phyloP scores from a whole-genome alignment of 2,888 invertebrate genomes.

The Cylloceria caligata region DNA sequence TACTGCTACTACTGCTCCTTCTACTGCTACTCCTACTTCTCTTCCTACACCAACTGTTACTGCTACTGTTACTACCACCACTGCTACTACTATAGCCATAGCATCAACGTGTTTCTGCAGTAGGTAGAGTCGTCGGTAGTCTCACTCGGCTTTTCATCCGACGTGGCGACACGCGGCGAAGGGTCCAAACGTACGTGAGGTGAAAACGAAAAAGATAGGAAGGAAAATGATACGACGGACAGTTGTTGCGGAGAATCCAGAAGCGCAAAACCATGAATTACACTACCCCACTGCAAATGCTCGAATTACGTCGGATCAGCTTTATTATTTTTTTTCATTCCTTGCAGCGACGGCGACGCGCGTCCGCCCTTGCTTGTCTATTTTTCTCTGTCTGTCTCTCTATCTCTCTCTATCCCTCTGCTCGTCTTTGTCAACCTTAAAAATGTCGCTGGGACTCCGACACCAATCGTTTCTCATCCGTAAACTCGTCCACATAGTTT shows the following conservation, averaged over 20 bases:
- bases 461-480: constrained; percentile 68
- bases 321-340: constrained; percentile 61
- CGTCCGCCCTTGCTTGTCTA: constrained; percentile 10
- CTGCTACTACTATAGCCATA: not conserved
- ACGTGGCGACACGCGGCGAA: constrained; percentile 55
- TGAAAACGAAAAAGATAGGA: constrained; percentile 56
- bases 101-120: constrained; percentile 36
- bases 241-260: constrained; percentile 52
- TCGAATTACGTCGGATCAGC: constrained; percentile 72
- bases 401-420: constrained; percentile 7
- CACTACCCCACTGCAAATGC: constrained; percentile 67
- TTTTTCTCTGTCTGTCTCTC: constrained; percentile 31
- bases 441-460: constrained; percentile 50
- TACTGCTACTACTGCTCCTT: too few species aligned
- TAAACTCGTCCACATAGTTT: constrained; percentile 46
- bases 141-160: constrained; percentile 50
- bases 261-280: constrained; percentile 69
- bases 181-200: constrained; percentile 64
- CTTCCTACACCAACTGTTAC: too few species aligned
- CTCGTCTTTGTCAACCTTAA: constrained; percentile 43
- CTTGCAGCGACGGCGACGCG: not conserved
- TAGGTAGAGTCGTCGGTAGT: constrained; percentile 44
- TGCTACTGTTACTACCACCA: too few species aligned
- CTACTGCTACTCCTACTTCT: too few species aligned
- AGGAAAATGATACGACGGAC: constrained; percentile 23